Base-by-base conservation (phyloP, 2,888 invertebrate species). In the Andrena hattorfiana region DNA sequence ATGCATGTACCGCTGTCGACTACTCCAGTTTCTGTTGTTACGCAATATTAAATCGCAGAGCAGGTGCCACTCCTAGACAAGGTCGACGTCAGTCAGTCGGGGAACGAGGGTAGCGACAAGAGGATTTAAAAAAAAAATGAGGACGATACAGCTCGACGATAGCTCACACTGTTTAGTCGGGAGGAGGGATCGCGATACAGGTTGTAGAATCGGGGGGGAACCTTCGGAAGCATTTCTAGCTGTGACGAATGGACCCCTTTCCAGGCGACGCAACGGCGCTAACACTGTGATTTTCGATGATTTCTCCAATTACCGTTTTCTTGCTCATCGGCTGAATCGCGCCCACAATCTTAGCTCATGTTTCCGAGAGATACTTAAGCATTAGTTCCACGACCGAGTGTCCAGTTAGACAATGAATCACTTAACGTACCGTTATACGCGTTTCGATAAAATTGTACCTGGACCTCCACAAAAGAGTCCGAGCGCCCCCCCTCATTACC, bases 31-130 rank as follows among this genome's bases (percentile, higher is more conserved):
- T 89, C 84, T 70, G 80, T 62, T 42, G 79, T 89, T 87, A 86
- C 86, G 89, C 85, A 86, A 90, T 80, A 71, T 68, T 83, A 81
- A 87, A 87, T 85, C 76, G 76, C 74, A 30, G 71, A 60, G 73
- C 87, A 88, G 87, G 86, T 88, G 80, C 80, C 84, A 60, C 62
- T 81, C 67, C 74, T 85, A 84, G 81, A 80, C 87, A 77, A 87
- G 85, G 81, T 83, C 77, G 80, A 71, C 60, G 69, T 78, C 77
- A 30, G 30, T 79, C 76, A 54, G 35, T 26, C 63, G 64, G 62
- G 23, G 67, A 64, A 64, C 64, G 23, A 2, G 26, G 51, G 56
- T n/a, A 26, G 49, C 23, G 26, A 23, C 23, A 26, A 23, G 26
- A 26, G 54, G n/a, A 0, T n/a, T 23, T 56, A 3, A 23, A 10